phyloP scores from a whole-genome alignment of 2,797 vertebrate species.

The Macroramphosus scolopax region DNA sequence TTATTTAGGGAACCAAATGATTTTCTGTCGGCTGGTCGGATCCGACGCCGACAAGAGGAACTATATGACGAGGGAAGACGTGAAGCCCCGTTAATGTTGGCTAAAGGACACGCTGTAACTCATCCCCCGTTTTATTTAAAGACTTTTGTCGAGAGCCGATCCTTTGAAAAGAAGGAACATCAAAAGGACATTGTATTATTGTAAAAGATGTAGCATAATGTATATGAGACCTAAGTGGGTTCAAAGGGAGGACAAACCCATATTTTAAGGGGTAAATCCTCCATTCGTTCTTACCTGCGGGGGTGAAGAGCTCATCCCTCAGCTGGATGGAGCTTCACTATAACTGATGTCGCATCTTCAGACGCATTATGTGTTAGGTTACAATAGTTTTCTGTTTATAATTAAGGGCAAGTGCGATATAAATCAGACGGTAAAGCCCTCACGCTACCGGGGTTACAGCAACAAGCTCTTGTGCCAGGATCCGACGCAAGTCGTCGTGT shows the following conservation, averaged over 20 bases:
- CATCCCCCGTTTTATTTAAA: too few species aligned
- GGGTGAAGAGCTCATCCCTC: constrained; percentile 32
- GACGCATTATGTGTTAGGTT: constrained; percentile 23
- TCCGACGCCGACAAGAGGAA: too few species aligned
- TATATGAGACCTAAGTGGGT: constrained; percentile 35
- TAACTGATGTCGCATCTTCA: constrained; percentile 8
- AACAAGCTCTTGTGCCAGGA: constrained; percentile 44
- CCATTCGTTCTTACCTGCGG: constrained; percentile 40
- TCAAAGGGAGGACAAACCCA: constrained; percentile 62
- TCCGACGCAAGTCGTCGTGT: constrained; percentile 53
- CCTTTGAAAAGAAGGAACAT: too few species aligned
- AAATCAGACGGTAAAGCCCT: constrained; percentile 57
- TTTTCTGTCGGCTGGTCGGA: too few species aligned
- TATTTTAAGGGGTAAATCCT: constrained; percentile 52
- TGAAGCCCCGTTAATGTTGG: too few species aligned
- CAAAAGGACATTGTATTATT: constrained; percentile 45
- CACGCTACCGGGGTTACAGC: constrained; percentile 64
- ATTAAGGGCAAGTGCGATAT: constrained; percentile 55
- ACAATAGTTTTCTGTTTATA: constrained; percentile 46
- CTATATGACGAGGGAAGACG: too few species aligned
- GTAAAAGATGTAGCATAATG: constrained; percentile 32
- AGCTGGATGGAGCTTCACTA: too few species aligned
- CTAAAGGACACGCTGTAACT: too few species aligned
- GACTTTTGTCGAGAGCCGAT: too few species aligned
- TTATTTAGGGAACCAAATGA: too few species aligned